phyloP scores from a whole-genome alignment of 1,140 invertebrate genomes.

The Anastrepha obliqua region DNA sequence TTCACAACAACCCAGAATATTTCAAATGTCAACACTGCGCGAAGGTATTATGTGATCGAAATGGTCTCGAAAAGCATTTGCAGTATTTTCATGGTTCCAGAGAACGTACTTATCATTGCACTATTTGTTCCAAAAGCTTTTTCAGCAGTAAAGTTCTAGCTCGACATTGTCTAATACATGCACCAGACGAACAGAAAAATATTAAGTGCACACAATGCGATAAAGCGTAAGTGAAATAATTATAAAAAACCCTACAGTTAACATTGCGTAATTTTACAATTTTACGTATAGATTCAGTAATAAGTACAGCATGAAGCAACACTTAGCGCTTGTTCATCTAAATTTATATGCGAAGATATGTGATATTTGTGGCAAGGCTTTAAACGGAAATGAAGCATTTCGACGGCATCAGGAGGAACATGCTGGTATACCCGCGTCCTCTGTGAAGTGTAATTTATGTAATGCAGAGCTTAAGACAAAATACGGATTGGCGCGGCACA shows the following conservation, averaged over 20 bases:
- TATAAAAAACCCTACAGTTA: too few species aligned
- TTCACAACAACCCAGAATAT: slow-evolving; percentile 55
- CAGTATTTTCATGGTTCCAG: slow-evolving; percentile 24
- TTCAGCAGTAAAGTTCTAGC: not conserved
- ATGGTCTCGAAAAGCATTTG: slow-evolving; percentile 44
- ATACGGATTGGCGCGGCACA: slow-evolving; percentile 66
- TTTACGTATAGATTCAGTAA: slow-evolving; percentile 55
- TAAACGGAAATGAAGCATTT: slow-evolving; percentile 63
- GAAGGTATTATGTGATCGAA: slow-evolving; percentile 38
- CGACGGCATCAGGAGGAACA: slow-evolving; percentile 65
- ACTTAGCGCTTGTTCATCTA: slow-evolving; percentile 65
- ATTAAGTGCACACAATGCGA: slow-evolving; percentile 52
- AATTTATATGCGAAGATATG: slow-evolving; percentile 69
- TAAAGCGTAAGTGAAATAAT: slow-evolving; percentile 51
- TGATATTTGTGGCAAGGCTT: slow-evolving; percentile 69
- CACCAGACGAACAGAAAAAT: slow-evolving; percentile 45
- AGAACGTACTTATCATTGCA: slow-evolving; percentile 39
- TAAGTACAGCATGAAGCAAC: slow-evolving; percentile 66
- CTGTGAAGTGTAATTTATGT: slow-evolving; percentile 65
- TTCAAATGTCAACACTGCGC: slow-evolving; percentile 55
- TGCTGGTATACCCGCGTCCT: slow-evolving; percentile 57
- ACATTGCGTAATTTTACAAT: not conserved
- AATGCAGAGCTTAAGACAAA: slow-evolving; percentile 66
- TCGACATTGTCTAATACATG: slow-evolving; percentile 46
- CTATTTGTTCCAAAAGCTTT: slow-evolving; percentile 44